These are phyloP conservation scores for Dendropsophus ebraccatus DNA, from an alignment of 2,113 vertebrate species.

Conservation along the genomic window DNA sequence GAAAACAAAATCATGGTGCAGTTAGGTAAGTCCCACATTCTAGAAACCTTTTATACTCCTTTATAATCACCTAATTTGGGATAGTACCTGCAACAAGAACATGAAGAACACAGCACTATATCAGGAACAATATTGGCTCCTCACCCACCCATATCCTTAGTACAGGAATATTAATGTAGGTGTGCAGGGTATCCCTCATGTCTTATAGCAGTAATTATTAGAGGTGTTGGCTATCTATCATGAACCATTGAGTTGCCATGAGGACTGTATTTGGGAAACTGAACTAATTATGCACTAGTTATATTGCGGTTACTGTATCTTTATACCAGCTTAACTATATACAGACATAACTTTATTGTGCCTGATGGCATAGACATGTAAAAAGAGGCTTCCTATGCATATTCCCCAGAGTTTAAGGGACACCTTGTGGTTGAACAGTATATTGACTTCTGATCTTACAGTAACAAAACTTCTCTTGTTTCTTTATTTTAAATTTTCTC, in stretches of 20 bases:
- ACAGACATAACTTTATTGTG: neutral
- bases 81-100: too few species aligned
- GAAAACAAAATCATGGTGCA: too few species aligned
- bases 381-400: neutral
- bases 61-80: too few species aligned
- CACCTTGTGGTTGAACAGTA: constrained; percentile 32
- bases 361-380: neutral
- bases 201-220: neutral
- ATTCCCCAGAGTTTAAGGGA: neutral
- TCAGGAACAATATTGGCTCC: neutral
- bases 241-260: neutral
- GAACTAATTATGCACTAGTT: neutral
- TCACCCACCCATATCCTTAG: neutral
- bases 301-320: neutral
- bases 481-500: neutral
- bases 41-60: too few species aligned
- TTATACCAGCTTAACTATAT: neutral
- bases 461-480: neutral
- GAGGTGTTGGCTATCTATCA: neutral
- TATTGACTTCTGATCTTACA: neutral
- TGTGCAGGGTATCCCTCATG: neutral
- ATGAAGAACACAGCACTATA: neutral
- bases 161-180: neutral
- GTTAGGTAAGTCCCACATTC: too few species aligned
- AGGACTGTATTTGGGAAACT: neutral